A percentile compares a stretch with the other conserved stretches of the same genome.
Evolutionary conservation across 2,888 invertebrate genomes (phyloP).

Genomic region (Cheilosia urbana): DNA sequence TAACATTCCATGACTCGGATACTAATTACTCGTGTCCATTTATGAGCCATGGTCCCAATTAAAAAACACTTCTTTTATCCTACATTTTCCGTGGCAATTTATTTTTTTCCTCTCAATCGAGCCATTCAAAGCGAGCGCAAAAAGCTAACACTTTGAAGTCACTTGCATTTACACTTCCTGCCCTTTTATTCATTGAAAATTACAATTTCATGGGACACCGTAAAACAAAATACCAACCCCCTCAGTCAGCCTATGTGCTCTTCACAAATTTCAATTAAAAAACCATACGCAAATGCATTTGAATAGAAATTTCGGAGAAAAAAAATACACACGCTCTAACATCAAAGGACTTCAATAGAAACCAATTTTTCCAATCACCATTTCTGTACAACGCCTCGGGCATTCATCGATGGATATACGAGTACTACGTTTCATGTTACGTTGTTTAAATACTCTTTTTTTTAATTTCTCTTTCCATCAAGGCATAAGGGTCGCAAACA

Average conservation of each 20-base stretch:
- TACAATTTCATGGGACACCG: neutral
- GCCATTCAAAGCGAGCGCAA: no score
- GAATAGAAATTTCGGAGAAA: neutral
- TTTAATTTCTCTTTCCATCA: neutral
- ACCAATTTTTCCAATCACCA: constrained; percentile 1
- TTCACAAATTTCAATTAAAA: constrained; percentile 19
- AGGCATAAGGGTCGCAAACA: neutral
- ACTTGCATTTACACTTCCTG: neutral
- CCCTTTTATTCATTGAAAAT: constrained; percentile 1
- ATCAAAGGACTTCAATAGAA: constrained; percentile 16
- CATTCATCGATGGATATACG: constrained; percentile 1
- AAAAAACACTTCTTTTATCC: no score
- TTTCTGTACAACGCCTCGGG: constrained; percentile 5
- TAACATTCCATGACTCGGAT: no score
- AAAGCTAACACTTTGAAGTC: neutral
- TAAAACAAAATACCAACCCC: neutral
- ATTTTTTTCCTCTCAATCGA: no score
- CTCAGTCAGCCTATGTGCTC: neutral
- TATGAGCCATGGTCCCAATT: no score
- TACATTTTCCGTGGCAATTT: no score
- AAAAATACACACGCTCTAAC: neutral
- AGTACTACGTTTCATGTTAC: neutral
- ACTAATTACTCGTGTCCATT: no score
- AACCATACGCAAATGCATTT: constrained; percentile 3
- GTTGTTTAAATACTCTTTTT: neutral